These are phyloP conservation scores for Hirudo medicinalis DNA, from an alignment of 1,140 invertebrate species.

Conservation along the genomic window DNA sequence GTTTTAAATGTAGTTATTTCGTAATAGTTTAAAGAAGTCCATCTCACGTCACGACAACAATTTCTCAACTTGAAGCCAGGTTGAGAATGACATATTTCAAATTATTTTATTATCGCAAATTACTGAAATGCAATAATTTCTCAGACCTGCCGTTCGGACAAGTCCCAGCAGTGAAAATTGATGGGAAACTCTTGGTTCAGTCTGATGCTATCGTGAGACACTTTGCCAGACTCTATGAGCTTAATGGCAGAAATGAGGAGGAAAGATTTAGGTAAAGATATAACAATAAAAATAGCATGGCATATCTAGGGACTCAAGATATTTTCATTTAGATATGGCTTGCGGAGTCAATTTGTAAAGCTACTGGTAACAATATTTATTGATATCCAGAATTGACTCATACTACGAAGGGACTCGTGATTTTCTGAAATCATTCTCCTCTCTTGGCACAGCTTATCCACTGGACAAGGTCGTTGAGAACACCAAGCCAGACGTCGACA, in stretches of 20 bases:
- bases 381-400: conserved; percentile 1
- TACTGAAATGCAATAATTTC: not conserved
- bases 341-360: too few species aligned
- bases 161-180: not conserved
- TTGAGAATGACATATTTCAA: too few species aligned
- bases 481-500: not conserved
- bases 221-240: not conserved
- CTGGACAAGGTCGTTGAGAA: not conserved
- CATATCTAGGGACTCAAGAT: too few species aligned
- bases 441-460: not conserved
- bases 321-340: too few species aligned
- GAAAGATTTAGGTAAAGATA: not conserved
- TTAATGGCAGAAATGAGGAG: not conserved
- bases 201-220: not conserved
- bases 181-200: not conserved
- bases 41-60: too few species aligned
- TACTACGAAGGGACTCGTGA: conserved; percentile 12
- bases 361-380: not conserved
- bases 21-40: too few species aligned
- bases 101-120: too few species aligned
- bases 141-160: conserved; percentile 5
- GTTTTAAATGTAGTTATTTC: too few species aligned
- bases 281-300: too few species aligned
- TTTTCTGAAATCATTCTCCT: conserved; percentile 6
- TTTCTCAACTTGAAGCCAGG: too few species aligned